These are phyloP conservation scores for Synanthedon andrenaeformis DNA, from an alignment of 2,888 invertebrate species.

Conservation along the genomic window DNA sequence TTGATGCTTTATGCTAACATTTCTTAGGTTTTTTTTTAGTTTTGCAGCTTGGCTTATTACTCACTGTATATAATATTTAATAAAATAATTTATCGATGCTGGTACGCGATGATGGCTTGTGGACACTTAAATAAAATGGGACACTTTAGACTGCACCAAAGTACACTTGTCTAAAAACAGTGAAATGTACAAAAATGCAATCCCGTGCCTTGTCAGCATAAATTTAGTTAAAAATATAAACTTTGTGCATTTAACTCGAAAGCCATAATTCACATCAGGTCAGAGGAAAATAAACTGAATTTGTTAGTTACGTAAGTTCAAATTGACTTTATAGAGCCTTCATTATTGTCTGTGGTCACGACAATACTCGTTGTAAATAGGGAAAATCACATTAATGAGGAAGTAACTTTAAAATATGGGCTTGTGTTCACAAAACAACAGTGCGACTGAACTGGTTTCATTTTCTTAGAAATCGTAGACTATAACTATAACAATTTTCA, in stretches of 20 bases:
- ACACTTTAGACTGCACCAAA: conserved; percentile 1
- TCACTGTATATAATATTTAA: too few relatives aligned
- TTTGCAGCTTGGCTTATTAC: too few relatives aligned
- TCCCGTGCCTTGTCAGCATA: conserved; percentile 56
- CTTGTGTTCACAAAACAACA: conserved; percentile 2
- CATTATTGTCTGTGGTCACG: conserved; percentile 10
- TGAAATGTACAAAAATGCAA: conserved; percentile 42
- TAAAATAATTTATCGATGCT: too few relatives aligned
- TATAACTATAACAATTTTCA: too few relatives aligned
- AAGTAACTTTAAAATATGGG: conserved; percentile 15
- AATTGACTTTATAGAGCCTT: neutral
- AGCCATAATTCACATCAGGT: neutral
- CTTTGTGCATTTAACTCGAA: conserved; percentile 33
- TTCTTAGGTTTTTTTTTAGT: too few relatives aligned
- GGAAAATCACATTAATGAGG: conserved; percentile 30
- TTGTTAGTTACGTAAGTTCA: neutral
- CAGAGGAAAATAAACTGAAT: neutral
- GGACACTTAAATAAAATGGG: too few relatives aligned
- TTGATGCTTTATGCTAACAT: too few relatives aligned
- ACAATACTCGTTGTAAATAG: conserved; percentile 43
- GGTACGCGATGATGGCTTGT: too few relatives aligned
- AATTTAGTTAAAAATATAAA: conserved; percentile 54
- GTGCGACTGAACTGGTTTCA: too few relatives aligned
- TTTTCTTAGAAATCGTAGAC: too few relatives aligned
- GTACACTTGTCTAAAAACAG: conserved; percentile 30